Base-by-base conservation (phyloP, 2,888 invertebrate species). In the Coronaproctus castanopsis region DNA sequence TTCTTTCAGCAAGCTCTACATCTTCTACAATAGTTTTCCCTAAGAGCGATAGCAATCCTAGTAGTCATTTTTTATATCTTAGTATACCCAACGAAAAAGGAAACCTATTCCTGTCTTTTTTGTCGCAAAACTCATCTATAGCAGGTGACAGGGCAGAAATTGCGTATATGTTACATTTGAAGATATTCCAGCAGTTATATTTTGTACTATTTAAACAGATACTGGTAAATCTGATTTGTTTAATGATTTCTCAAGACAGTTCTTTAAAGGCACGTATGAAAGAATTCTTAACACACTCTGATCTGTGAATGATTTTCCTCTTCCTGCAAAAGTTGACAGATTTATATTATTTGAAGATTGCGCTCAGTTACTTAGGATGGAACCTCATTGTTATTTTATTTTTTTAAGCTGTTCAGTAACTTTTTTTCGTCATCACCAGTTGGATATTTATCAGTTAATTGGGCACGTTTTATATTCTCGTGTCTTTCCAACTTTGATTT, bases 231-330 rank as follows among this genome's bases (percentile, higher is more conserved):
- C 56, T 59, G 49, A 59, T 56, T 59, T 51, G 50, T 55, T 52
- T 59, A 24, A 55, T 55, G 56, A 65, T 63, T 63, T 65, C 63
- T 64, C 64, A 64, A 67, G 67, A 67, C 55, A 67, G 67, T 62
- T 67, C 63, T 65, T 67, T 65, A 55, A 65, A 64, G 64, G 63
- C 65, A 62, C 52, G 51, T 65, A 65, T 64, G 54, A 65, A 66
- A 57, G 62, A 66, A 62, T 60, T 57, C 65, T 65, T 65, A 18
- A 63, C 53, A 57, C 64, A 65, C 55, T 65, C 62, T 22, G 62
- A 60, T 65, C 62, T 55, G 64, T 64, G 59, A 55, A 64, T 53
- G 64, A 63, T 63, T 65, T 65, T 22, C 63, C 63, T 63, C 61
- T 59, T 57, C 64, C 61, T 55, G 61, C 61, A 57, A n/a, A n/a